These are phyloP conservation scores for Myioborus miniatus DNA, from an alignment of 2,797 vertebrate genomes.

Conservation along the genomic window DNA sequence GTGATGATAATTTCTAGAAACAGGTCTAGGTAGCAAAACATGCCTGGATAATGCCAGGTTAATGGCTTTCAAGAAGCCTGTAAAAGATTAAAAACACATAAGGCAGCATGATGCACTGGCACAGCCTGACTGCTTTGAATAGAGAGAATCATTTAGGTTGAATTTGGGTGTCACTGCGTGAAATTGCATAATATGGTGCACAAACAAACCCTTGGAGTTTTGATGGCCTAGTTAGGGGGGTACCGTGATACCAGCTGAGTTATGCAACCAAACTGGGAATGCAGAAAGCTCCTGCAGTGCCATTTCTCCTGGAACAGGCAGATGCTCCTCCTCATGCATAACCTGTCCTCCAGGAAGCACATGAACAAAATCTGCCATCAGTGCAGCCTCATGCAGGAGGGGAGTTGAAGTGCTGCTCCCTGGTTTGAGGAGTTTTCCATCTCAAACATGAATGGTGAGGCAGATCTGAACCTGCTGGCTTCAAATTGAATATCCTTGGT, in stretches of 20 bases:
- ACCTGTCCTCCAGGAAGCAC: not conserved
- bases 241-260: conserved; percentile 15
- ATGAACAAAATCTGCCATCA: rapidly evolving
- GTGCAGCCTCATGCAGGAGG: not conserved
- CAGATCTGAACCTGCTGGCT: not conserved
- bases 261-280: not conserved
- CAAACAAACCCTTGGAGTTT: conserved; percentile 5
- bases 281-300: not conserved
- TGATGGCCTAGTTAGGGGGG: conserved; percentile 47
- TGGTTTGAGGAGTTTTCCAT: not conserved
- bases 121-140: not conserved
- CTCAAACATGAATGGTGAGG: not conserved
- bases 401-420: not conserved
- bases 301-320: not conserved
- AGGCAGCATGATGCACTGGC: not conserved
- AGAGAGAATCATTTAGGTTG: not conserved
- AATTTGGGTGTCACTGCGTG: not conserved
- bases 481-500: not conserved
- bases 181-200: not conserved
- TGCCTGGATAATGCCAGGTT: not conserved
- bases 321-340: not conserved
- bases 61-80: not conserved
- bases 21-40: not conserved
- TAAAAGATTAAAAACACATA: not conserved
- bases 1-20: not conserved